Base-by-base conservation (phyloP, 1,140 invertebrate genomes). In the Bombus consobrinus region DNA sequence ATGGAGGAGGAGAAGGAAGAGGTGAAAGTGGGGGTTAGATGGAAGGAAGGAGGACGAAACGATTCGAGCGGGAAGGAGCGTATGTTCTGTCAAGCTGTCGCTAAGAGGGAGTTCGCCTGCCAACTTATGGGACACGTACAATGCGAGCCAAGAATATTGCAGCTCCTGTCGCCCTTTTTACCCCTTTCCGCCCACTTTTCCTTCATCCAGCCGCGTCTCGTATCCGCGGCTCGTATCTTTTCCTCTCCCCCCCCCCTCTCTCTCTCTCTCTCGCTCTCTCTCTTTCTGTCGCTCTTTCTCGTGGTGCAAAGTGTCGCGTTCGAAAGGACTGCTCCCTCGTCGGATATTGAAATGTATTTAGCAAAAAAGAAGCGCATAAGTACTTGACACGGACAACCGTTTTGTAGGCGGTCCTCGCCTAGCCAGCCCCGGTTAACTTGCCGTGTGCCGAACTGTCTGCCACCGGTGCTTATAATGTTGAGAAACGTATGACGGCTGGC, bases 81-180 rank as follows among this genome's bases (percentile, higher is more conserved):
- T 94, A 94, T 94, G 93, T 94, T 94, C 93, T 94, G 93, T 94
- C 94, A 94, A 94, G 94, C 94, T 94, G 94, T 94, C 94, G 94
- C 93, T 94, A 91, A 93, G 93, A 92, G 91, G 91, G 87, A 93
- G 90, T 91, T 89, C 89, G 92, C 83, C 94, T 94, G 94, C 93
- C 94, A 94, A 94, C 94, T 94, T 94, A 94, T 94, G 92, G 92
- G 93, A 94, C 94, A 94, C 92, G 92, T 94, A 93, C 92, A 94
- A 94, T 93, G 92, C 90, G 89, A 93, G 91, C 91, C 90, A 92
- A 89, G 93, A 94, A 94, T 94, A 94, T 94, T 94, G 94, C 93
- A 89, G 77, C 88, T 85, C 85, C 87, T 87, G 87, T 88, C 88
- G 82, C 81, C 75, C 84, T 91, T 89, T 81, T 85, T 87, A 81